Evolutionary conservation across 2,888 invertebrate genomes (phyloP).

Genomic region (Drosophila kuntzei): DNA sequence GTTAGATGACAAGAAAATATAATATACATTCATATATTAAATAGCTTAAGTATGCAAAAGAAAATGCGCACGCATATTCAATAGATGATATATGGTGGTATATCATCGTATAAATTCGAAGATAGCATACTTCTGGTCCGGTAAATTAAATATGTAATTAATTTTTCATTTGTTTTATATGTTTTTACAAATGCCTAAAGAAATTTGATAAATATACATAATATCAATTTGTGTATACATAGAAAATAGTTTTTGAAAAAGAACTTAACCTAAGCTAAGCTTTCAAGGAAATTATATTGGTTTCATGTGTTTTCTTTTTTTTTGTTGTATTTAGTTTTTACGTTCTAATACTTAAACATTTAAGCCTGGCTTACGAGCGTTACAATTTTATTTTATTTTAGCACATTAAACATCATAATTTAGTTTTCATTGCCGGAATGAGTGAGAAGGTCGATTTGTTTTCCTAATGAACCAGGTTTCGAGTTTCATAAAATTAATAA

Average conservation of each 20-base stretch:
- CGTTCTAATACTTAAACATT: constrained; percentile 70
- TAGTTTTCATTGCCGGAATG: constrained; percentile 78
- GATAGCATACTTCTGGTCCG: constrained; percentile 72
- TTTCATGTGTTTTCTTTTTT: constrained; percentile 26
- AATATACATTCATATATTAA: constrained; percentile 36
- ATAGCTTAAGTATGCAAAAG: constrained; percentile 65
- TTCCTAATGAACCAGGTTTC: constrained; percentile 38
- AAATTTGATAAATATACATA: constrained; percentile 63
- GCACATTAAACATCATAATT: constrained; percentile 44
- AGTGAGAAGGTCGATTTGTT: constrained; percentile 57
- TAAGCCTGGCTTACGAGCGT: constrained; percentile 66
- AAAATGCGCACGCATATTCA: constrained; percentile 48
- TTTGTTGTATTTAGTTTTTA: constrained; percentile 38
- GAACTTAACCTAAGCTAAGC: constrained; percentile 71
- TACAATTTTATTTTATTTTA: constrained; percentile 23
- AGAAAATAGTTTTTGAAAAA: constrained; percentile 56
- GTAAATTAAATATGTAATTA: constrained; percentile 62
- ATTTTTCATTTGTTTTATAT: constrained; percentile 33
- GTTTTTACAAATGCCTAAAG: constrained; percentile 39
- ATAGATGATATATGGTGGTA: constrained; percentile 30
- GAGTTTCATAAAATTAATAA: constrained; percentile 31
- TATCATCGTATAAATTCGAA: constrained; percentile 72
- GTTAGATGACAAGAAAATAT: constrained; percentile 46
- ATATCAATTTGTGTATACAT: constrained; percentile 66
- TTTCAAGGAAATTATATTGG: constrained; percentile 69